phyloP scores from a whole-genome alignment of 2,888 invertebrate species.

The Macrophya annulata region DNA sequence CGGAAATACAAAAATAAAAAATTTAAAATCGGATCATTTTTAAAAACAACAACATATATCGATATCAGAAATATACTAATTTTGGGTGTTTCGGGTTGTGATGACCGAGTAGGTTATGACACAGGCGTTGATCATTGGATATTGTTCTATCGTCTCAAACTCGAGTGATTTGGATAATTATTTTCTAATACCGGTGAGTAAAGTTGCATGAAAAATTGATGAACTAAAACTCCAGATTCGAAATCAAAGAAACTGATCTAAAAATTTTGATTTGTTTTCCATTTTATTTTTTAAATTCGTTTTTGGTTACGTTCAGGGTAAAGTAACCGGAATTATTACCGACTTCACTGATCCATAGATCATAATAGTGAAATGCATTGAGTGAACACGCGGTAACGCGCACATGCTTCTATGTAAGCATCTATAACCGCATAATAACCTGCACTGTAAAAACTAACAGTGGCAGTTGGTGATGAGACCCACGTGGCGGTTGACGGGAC shows the following conservation, averaged over 20 bases:
- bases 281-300: no score
- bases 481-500: constrained; percentile 17
- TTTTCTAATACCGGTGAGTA: not conserved
- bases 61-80: not conserved
- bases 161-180: not conserved
- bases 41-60: not conserved
- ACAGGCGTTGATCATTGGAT: not conserved
- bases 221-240: not conserved
- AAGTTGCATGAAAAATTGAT: not conserved
- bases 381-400: constrained; percentile 25
- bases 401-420: constrained; percentile 13
- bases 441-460: not conserved
- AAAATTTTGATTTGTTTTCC: no score
- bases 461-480: not conserved
- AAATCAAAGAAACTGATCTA: not conserved
- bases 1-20: not conserved
- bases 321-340: not conserved
- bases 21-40: not conserved
- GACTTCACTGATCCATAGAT: not conserved
- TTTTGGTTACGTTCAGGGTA: not conserved
- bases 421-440: not conserved
- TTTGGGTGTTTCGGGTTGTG: not conserved
- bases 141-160: not conserved
- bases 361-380: not conserved
- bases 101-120: not conserved